Conservation (phyloP, 1,140 invertebrate species). For the Forficula auricularia region DNA sequence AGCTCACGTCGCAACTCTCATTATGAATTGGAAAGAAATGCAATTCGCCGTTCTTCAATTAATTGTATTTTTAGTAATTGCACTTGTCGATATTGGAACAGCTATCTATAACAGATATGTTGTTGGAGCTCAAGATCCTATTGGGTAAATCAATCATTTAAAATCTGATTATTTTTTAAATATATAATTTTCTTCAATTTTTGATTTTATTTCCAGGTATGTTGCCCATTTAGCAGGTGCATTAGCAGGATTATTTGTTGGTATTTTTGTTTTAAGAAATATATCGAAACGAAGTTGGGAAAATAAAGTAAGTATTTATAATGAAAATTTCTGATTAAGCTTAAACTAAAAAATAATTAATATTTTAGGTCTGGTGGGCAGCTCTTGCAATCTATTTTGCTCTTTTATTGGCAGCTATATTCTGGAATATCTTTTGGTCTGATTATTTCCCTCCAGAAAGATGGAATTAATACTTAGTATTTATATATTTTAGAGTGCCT, state of each 20-base stretch:
- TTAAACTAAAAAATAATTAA: too few relatives aligned
- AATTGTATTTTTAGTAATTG: constrained; percentile 55
- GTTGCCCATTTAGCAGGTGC: constrained; percentile 78
- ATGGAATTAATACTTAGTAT: neutral
- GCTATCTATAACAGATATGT: constrained; percentile 66
- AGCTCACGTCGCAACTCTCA: constrained; percentile 64
- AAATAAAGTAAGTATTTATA: constrained; percentile 32
- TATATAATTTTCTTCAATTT: neutral
- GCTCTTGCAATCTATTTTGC: constrained; percentile 55
- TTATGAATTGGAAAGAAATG: constrained; percentile 84
- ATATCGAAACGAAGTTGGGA: constrained; percentile 74
- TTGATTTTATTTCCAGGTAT: constrained; percentile 49
- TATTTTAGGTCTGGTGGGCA: constrained; percentile 45
- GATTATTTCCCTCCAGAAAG: constrained; percentile 27
- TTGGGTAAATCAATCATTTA: constrained; percentile 4
- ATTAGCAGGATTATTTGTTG: constrained; percentile 75
- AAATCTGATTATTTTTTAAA: neutral
- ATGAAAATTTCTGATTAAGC: too few relatives aligned
- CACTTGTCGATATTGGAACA: constrained; percentile 56
- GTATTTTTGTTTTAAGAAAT: constrained; percentile 80
- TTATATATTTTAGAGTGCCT: constrained; percentile 13
- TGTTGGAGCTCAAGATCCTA: constrained; percentile 34
- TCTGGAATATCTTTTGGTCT: constrained; percentile 53
- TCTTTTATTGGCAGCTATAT: constrained; percentile 55
- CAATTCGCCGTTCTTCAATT: constrained; percentile 67